Evolutionary conservation across 2,113 vertebrate genomes (phyloP).

Genomic region (Hydropotes inermis): DNA sequence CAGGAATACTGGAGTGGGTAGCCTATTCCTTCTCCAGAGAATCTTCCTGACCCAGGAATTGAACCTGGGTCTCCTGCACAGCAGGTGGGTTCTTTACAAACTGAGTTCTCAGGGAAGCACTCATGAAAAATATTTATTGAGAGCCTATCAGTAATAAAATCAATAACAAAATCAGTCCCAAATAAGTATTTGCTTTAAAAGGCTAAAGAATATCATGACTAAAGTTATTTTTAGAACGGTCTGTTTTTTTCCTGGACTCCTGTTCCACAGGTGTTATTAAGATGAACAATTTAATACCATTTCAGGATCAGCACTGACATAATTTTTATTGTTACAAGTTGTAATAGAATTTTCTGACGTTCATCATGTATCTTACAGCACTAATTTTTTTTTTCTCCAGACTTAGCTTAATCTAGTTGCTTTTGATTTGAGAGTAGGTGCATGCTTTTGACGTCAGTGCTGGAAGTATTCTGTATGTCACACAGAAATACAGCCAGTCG

Average conservation of each 20-base stretch:
- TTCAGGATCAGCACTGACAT: background rate
- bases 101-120: background rate
- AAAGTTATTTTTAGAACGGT: background rate
- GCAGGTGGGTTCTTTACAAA: background rate
- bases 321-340: background rate
- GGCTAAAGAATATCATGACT: background rate
- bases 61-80: background rate
- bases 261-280: background rate
- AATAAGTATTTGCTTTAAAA: slow-evolving; percentile 9
- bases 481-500: fast-evolving
- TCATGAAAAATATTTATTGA: background rate
- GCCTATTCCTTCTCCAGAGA: background rate
- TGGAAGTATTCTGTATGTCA: background rate
- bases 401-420: background rate
- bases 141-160: background rate
- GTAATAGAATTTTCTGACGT: background rate
- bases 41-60: background rate
- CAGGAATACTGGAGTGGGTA: background rate
- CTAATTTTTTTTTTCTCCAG: background rate
- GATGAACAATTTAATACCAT: background rate
- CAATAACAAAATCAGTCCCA: background rate
- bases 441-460: background rate
- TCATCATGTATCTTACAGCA: background rate
- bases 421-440: background rate
- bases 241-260: background rate